Base-by-base conservation (phyloP, 1,140 invertebrate genomes). In the Heterodera schachtii region DNA sequence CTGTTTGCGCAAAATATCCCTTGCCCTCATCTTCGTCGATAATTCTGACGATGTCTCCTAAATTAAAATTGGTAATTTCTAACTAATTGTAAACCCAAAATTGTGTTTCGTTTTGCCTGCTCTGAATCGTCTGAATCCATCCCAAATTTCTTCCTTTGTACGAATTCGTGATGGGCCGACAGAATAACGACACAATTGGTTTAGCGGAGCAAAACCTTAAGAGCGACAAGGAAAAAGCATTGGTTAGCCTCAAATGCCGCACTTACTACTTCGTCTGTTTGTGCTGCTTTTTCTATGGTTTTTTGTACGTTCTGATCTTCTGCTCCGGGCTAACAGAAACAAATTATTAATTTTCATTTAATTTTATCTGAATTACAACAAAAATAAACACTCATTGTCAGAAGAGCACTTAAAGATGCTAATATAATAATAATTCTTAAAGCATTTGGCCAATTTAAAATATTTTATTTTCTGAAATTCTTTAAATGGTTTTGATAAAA, bases 11-110 rank as follows among this genome's bases (percentile, higher is more conserved):
- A n/a, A 76, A 76, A 76, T 76, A 76, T 64, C 66, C 75, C 3
- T 76, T n/a, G 0, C 49, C 75, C 43, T 76, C 75, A 1, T 19
- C 41, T 43, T 19, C 41, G 57, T 76, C 75, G 43, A 66, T 44
- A 19, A 76, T 60, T 6, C 75, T 57, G n/a, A 76, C 75, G 57
- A 76, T 76, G 66, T 76, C 75, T n/a, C 75, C 75, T 60, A 76
- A 76, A 49, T 57, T n/a, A 1, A 16, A 4, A 19, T 31, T 60
- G 16, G 47, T 16, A 41, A 47, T 11, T 6, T 9, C 31, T 31
- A 31, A 31, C 31, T 31, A 74, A n/a, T n/a, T n/a, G n/a, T n/a
- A n/a, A 1, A 41, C 21, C 21, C 41, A 75, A 8, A 41, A 74
- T 31, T 74, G 41, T 46, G 16, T 0, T 19, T 52, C 49, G 49